Base-by-base conservation (phyloP, 2,113 vertebrate genomes). In the Empidonax traillii region DNA sequence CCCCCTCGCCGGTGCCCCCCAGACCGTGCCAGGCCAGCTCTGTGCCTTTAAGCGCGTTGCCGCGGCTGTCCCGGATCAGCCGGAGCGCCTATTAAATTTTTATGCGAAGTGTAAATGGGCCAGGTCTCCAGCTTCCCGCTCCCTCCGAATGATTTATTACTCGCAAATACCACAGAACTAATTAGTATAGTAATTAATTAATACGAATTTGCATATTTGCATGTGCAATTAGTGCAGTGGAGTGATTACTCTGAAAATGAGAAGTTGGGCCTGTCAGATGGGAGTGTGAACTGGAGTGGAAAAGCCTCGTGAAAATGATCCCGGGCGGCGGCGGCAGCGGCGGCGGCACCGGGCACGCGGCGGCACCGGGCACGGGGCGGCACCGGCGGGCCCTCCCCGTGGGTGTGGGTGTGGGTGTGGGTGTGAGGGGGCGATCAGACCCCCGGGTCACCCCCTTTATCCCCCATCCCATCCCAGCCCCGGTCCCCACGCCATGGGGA, bases 101-200 rank as follows among this genome's bases (percentile, higher is more conserved):
- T 98, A 98, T 98, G 98, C 98, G 98, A 97, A 98, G 98, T 98
- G 98, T 98, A 98, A 98, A 98, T 98, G 98, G 98, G 98, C 98
- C 98, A 98, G 98, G 97, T 98, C 98, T 98, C 98, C 98, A 96
- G 98, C 98, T 98, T 98, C 98, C 98, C 98, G 97, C 98, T 98
- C 98, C 98, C 99, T 98, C 98, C 98, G 98, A 98, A 99, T 99
- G 99, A 99, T 99, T 99, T 99, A 99, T 99, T 98, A 98, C 99
- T 98, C 98, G 98, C 98, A 99, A 99, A 99, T 99, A 99, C 99
- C 99, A 99, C 99, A 99, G 99, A 99, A 99, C 99, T 99, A 99
- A 99, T 99, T 99, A 99, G 99, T 99, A 99, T 99, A 99, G 99
- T 99, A 99, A 99, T 99, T 99, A 99, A 99, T 99, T 99, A 99